Base-by-base conservation (phyloP, 2,113 vertebrate genomes). In the Lasiurus borealis region DNA sequence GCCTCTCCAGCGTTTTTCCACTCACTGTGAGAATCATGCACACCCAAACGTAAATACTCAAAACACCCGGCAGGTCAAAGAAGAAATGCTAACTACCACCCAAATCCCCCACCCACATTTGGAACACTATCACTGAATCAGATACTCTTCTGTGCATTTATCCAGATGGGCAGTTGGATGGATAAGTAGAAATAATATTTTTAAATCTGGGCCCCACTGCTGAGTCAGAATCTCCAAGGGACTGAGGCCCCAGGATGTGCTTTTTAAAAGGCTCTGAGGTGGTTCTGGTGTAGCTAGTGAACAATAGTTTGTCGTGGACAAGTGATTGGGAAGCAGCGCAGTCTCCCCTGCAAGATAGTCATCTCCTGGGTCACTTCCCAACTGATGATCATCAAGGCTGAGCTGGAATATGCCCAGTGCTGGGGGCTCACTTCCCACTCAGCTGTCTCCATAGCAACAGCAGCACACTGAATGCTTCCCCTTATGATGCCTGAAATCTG, bases 251-350 rank as follows among this genome's bases (percentile, higher is more conserved):
- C 6, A 36, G 68, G 16, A 54, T 46, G 52, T 68, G 50, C 68
- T 85, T 57, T 80, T 86, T 54, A 9, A 46, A 7, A 76, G 50
- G 46, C 10, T 91, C 62, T 46, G 40, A 8, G 44, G 40, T 27
- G 13, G 76, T 54, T 59, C 23, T 3, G 29, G 18, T 31, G n/a
- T 19, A 80, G 36, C n/a, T 15, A 14, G 12, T 40, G 19, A 23
- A 16, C 57, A 68, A 0, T 6, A 3, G 13, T 72, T 14, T 3
- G 0, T 68, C 11, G 0, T 2, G 10, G 29, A 15, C 52, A 75
- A 44, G 40, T 10, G 16, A 84, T 21, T 18, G 21, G 40, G 27
- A 31, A 13, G 21, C 11, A 19, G 11, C 1, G 0, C 29, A 1
- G 23, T 36, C 25, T 44, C 44, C 46, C 46, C 89, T 0, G 0